These are phyloP conservation scores for Dermochelys coriacea DNA, from an alignment of 2,797 vertebrate genomes.

Conservation along the genomic window DNA sequence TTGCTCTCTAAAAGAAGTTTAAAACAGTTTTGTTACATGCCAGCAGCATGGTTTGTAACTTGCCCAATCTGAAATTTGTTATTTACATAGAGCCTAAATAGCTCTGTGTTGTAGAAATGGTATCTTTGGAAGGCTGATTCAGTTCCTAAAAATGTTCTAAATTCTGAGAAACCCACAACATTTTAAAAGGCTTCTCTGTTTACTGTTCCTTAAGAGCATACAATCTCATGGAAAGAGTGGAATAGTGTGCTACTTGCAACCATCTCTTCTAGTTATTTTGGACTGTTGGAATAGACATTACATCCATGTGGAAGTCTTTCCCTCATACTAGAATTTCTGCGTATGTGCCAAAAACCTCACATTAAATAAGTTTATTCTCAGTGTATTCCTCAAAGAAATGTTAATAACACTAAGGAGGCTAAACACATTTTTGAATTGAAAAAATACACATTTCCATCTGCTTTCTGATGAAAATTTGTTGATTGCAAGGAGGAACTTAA, in stretches of 20 bases:
- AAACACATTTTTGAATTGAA: not conserved
- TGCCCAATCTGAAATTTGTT: not conserved
- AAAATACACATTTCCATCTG: not conserved
- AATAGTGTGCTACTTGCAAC: not conserved
- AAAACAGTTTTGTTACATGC: not conserved
- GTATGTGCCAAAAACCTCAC: not conserved
- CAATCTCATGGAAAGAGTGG: not conserved
- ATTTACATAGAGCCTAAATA: not conserved
- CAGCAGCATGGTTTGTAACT: not conserved
- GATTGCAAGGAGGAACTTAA: not conserved
- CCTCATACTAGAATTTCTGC: not conserved
- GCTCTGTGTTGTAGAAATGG: not conserved
- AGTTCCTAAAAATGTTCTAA: not conserved
- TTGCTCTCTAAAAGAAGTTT: not conserved
- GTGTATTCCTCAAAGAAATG: not conserved
- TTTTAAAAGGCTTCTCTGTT: not conserved
- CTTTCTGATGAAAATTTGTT: not conserved
- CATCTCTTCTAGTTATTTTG: not conserved
- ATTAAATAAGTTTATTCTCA: not conserved
- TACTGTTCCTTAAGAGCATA: not conserved
- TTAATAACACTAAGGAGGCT: not conserved
- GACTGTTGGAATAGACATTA: not conserved
- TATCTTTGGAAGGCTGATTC: not conserved
- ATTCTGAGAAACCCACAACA: not conserved
- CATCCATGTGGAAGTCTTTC: not conserved